Conservation (phyloP, 1,140 invertebrate genomes). For the Galleria mellonella region DNA sequence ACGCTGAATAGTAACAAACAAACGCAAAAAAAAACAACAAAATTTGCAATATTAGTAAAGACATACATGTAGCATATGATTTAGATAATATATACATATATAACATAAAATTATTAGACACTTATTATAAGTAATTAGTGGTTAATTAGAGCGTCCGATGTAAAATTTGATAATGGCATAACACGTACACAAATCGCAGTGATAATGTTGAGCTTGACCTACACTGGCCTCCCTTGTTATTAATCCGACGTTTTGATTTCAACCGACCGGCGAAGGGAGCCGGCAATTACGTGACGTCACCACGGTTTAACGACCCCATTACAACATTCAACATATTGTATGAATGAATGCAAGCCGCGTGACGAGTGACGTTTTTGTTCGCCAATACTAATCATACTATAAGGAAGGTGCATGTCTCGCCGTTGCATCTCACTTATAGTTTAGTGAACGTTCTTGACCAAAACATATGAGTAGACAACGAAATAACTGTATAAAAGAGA, state of each 20-base stretch:
- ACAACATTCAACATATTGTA: slow-evolving; percentile 60
- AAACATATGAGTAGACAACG: too few species aligned
- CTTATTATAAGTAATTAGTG: too few species aligned
- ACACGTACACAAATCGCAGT: slow-evolving; percentile 15
- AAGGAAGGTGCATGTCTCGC: slow-evolving; percentile 18
- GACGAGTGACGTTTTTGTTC: slow-evolving; percentile 58
- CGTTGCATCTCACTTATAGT: too few species aligned
- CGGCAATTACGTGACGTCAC: slow-evolving; percentile 71
- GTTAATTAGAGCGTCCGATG: too few species aligned
- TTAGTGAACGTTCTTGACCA: too few species aligned
- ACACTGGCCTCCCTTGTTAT: slow-evolving; percentile 68
- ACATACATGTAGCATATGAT: too few species aligned
- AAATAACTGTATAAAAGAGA: too few species aligned
- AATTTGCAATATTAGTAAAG: too few species aligned
- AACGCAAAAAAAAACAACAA: too few species aligned
- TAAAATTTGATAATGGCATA: background rate
- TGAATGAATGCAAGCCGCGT: slow-evolving; percentile 68
- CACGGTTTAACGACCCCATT: slow-evolving; percentile 71
- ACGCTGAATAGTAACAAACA: too few species aligned
- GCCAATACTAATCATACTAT: slow-evolving; percentile 29
- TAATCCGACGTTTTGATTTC: slow-evolving; percentile 70
- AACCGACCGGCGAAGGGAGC: slow-evolving; percentile 60
- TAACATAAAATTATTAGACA: too few species aligned
- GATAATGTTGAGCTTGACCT: slow-evolving; percentile 65
- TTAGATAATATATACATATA: too few species aligned